Evolutionary conservation across 2,797 vertebrate genomes (phyloP).

Genomic region (Gouania willdenowi): DNA sequence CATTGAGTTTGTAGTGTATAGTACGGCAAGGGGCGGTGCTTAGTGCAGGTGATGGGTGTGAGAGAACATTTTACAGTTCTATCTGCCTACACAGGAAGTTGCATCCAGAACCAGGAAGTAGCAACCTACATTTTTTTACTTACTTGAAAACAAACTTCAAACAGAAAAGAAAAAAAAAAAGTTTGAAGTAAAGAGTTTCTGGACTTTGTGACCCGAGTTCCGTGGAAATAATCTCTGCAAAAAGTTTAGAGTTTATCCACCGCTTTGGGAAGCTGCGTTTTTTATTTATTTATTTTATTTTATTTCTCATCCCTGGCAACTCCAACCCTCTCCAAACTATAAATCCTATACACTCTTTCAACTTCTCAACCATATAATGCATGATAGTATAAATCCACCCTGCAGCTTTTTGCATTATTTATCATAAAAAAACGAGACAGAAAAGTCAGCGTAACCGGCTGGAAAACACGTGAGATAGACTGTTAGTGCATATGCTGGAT

Average conservation of each 20-base stretch:
- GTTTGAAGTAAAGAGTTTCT: neutral
- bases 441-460: no score
- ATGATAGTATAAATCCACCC: conserved; percentile 4
- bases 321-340: neutral
- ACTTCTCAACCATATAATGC: neutral
- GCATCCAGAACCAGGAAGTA: no score
- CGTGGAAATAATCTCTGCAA: conserved; percentile 36
- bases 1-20: no score
- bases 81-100: no score
- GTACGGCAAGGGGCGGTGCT: no score
- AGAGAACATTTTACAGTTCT: no score
- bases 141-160: neutral
- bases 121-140: no score
- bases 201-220: conserved; percentile 19
- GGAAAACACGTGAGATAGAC: no score
- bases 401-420: conserved; percentile 12
- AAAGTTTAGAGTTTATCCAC: conserved; percentile 33
- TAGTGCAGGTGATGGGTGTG: no score
- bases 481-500: no score
- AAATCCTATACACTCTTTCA: conserved; percentile 1
- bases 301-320: neutral
- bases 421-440: conserved; percentile 24
- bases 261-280: conserved; percentile 4
- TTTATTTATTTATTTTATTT: no score
- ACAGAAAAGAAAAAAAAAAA: neutral